A percentile compares a stretch with the other conserved stretches of the same genome.
Conservation (phyloP, 2,797 vertebrate genomes). For the Epinephelus awoara region DNA sequence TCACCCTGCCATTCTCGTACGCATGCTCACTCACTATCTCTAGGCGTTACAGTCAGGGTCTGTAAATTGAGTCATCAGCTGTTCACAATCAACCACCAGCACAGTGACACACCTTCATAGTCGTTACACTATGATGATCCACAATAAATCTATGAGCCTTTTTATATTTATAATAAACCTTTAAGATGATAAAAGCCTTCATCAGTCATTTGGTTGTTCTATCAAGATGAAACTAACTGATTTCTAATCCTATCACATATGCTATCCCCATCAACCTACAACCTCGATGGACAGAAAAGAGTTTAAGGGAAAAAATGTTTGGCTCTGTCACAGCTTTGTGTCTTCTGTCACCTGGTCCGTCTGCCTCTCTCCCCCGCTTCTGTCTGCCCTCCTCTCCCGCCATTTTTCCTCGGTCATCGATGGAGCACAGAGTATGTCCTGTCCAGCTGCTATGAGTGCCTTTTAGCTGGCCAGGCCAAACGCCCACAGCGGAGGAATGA, state of each 20-base stretch:
- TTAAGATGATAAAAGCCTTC: background rate
- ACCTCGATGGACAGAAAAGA: constrained; percentile 23
- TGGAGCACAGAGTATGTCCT: constrained; percentile 54
- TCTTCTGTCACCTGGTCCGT: constrained; percentile 65
- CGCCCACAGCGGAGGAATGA: constrained; percentile 70
- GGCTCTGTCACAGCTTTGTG: constrained; percentile 32
- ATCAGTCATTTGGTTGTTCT: constrained; percentile 25
- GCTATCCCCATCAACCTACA: constrained; percentile 57
- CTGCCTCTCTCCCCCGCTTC: constrained; percentile 37
- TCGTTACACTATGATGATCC: background rate
- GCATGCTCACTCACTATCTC: no score
- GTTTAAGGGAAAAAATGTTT: constrained; percentile 25
- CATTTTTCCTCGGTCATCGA: constrained; percentile 43
- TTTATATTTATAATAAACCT: background rate
- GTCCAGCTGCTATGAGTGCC: constrained; percentile 60
- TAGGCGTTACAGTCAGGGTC: no score
- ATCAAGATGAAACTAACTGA: constrained; percentile 45
- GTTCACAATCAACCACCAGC: no score
- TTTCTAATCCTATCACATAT: constrained; percentile 56
- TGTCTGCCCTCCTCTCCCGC: constrained; percentile 36
- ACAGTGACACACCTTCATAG: background rate
- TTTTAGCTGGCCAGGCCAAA: constrained; percentile 56
- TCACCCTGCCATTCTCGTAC: no score
- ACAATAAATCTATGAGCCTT: background rate
- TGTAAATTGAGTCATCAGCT: no score